Percentiles rank a stretch among this genome's conserved stretches.
phyloP scores from a whole-genome alignment of 2,888 invertebrate genomes.

The Macroteleia sp. region DNA sequence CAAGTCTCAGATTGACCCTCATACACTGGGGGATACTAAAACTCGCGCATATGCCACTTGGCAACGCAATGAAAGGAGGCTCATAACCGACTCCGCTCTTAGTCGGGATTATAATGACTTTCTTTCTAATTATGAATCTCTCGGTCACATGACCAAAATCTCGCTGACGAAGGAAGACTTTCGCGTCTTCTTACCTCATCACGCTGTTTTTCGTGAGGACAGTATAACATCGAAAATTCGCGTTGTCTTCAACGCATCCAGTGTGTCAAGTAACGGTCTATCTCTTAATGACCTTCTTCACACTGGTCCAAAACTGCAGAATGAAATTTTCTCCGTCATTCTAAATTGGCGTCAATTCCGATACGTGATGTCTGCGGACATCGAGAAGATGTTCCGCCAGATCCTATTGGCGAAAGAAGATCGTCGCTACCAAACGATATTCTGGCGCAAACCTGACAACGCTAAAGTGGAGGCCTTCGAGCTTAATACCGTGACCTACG shows the following conservation, averaged over 20 bases:
- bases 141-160: slow-evolving; percentile 14
- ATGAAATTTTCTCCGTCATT: not conserved
- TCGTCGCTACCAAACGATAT: slow-evolving; percentile 19
- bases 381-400: not conserved
- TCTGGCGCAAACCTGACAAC: slow-evolving; percentile 7
- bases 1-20: not conserved
- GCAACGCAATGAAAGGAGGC: not conserved
- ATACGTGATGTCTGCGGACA: slow-evolving; percentile 15
- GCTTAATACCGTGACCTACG: too few species aligned
- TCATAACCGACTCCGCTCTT: not conserved
- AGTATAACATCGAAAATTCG: not conserved
- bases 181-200: not conserved
- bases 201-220: not conserved
- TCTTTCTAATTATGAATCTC: not conserved
- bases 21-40: not conserved
- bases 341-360: not conserved
- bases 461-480: not conserved
- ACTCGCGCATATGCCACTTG: not conserved
- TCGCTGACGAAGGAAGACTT: too few species aligned
- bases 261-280: not conserved
- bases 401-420: slow-evolving; percentile 10
- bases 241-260: slow-evolving; percentile 6
- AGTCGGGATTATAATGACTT: not conserved
- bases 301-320: not conserved
- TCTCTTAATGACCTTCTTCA: not conserved